Evolutionary conservation across 2,113 vertebrate genomes (phyloP).

Genomic region (Bombycilla garrulus): DNA sequence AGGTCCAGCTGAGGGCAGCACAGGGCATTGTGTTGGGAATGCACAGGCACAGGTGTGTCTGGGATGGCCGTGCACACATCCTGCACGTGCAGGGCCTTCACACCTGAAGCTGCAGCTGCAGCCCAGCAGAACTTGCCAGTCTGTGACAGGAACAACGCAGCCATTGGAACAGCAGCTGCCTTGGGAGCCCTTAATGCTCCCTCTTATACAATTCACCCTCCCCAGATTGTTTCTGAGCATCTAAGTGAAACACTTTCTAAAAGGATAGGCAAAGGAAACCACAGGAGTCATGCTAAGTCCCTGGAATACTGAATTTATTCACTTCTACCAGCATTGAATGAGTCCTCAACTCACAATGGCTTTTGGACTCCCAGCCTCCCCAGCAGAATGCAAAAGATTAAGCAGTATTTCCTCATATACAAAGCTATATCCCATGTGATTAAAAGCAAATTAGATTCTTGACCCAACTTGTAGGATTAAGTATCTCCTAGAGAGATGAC

Average conservation of each 20-base stretch:
- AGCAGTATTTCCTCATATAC: slow-evolving; percentile 18
- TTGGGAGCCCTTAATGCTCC: slow-evolving; percentile 10
- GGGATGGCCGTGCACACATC: not conserved
- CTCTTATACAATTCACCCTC: not conserved
- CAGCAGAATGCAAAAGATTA: slow-evolving; percentile 4
- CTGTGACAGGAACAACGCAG: not conserved
- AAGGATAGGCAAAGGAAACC: not conserved
- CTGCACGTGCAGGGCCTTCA: not conserved
- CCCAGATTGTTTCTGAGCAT: not conserved
- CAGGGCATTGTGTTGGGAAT: not conserved
- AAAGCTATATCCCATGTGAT: slow-evolving; percentile 16
- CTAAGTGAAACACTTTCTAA: slow-evolving; percentile 50
- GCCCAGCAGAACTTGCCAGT: not conserved
- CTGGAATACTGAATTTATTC: not conserved
- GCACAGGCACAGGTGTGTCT: not conserved
- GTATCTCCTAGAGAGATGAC: slow-evolving; percentile 37
- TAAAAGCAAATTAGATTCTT: slow-evolving; percentile 43
- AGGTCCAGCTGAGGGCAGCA: not conserved
- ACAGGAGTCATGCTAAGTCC: not conserved
- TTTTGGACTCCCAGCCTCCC: not conserved
- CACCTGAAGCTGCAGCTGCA: not conserved
- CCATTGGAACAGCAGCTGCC: slow-evolving; percentile 40
- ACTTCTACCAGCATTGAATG: not conserved
- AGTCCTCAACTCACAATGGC: slow-evolving; percentile 7
- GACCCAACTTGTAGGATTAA: slow-evolving; percentile 45